Conservation (phyloP, 2,113 vertebrate genomes). For the Centrocercus urophasianus region DNA sequence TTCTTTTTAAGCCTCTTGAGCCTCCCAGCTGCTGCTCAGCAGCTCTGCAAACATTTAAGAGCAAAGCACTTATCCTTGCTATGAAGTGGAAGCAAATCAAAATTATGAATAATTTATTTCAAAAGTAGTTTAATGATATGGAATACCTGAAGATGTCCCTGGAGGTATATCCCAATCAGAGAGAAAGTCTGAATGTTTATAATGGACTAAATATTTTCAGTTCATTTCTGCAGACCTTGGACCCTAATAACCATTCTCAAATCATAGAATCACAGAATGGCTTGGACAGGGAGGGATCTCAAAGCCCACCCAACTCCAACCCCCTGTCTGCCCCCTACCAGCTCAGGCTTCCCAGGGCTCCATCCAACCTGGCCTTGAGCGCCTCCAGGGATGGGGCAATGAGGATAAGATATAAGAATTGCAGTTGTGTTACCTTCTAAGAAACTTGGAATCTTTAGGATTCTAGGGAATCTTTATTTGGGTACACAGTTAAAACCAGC, state of each 20-base stretch:
- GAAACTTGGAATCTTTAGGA: too few species aligned
- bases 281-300: too few species aligned
- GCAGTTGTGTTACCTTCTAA: too few species aligned
- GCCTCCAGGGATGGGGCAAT: too few species aligned
- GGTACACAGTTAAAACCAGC: background rate
- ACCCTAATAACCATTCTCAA: background rate
- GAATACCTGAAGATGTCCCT: background rate
- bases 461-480: background rate
- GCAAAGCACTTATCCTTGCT: background rate
- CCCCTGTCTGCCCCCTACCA: too few species aligned
- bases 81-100: background rate
- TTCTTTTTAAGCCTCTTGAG: background rate
- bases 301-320: too few species aligned
- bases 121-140: background rate
- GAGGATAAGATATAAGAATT: too few species aligned
- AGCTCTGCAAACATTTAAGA: background rate
- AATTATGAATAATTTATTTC: background rate
- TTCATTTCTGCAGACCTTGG: background rate
- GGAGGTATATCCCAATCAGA: background rate
- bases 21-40: background rate
- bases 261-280: too few species aligned
- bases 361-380: too few species aligned
- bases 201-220: background rate
- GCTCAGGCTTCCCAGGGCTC: too few species aligned
- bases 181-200: conserved; percentile 38